phyloP scores from a whole-genome alignment of 2,113 vertebrate genomes.

The Apteryx mantelli region DNA sequence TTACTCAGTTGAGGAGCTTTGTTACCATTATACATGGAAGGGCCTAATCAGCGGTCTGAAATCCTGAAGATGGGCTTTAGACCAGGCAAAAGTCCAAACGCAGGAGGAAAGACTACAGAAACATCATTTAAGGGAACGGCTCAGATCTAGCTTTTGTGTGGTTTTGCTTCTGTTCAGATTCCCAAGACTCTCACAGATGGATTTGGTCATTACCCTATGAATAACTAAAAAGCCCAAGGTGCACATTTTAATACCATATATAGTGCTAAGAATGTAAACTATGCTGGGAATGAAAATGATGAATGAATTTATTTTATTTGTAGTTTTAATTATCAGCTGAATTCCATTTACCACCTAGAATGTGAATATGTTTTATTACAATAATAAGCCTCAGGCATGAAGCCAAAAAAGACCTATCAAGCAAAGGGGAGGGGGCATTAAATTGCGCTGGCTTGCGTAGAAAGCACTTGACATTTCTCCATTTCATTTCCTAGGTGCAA shows the following conservation, averaged over 20 bases:
- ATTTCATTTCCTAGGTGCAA: constrained; percentile 58
- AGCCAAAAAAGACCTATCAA: constrained; percentile 36
- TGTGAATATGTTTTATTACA: constrained; percentile 39
- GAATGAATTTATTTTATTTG: constrained; percentile 48
- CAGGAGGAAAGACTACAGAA: not conserved
- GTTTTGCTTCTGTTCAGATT: constrained; percentile 22
- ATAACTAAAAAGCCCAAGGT: constrained; percentile 49
- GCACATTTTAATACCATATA: constrained; percentile 42
- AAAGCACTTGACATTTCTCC: constrained; percentile 58
- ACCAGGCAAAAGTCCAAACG: not conserved
- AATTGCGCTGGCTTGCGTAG: constrained; percentile 15
- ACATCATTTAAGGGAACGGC: not conserved
- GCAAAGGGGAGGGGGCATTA: constrained; percentile 16
- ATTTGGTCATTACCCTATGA: constrained; percentile 4
- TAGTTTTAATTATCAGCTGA: constrained; percentile 56
- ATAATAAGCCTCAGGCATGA: not conserved
- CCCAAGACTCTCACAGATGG: constrained; percentile 19
- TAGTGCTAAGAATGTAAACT: constrained; percentile 20
- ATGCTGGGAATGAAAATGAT: constrained; percentile 5
- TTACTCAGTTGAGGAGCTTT: constrained; percentile 50
- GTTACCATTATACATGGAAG: not conserved
- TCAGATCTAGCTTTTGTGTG: constrained; percentile 24
- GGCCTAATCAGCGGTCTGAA: not conserved
- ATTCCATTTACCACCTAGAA: constrained; percentile 61
- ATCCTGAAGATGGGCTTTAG: not conserved